Evolutionary conservation across 2,797 vertebrate genomes (phyloP), one percentile per base, ranked within the genome.

Genomic region (Leucoraja ocellata): DNA sequence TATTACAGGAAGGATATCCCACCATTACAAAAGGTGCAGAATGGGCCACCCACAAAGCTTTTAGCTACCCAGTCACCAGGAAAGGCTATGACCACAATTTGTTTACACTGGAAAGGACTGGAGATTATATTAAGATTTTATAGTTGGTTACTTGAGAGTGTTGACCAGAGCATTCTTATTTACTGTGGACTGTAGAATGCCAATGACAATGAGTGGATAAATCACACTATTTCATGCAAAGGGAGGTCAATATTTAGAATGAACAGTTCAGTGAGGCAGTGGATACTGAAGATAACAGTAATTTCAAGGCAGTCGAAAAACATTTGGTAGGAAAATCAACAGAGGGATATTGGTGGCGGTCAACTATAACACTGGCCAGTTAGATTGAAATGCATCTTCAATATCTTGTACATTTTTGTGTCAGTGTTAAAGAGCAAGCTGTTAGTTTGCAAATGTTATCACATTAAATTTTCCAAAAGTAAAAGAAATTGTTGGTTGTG

Each of bases 101-200:
- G 84, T 63, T 88, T 88, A 88, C 63, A 65, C 16, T 88, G 8
- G 54, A 36, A 65, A 88, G 23, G 84, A 65, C 61, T 11, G 13
- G 46, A 86, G 83, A 86, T 86, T 14, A 4, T 23, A 88, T 88
- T 65, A 63, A 68, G 84, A 65, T 88, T 32, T 36, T n/a, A 61
- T 68, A 88, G 84, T 21, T 88, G n/a, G 84, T 21, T 88, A 61
- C 63, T 88, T 68, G 65, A 36, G 16, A 7, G 10, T 88, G 36
- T 88, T 1, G 14, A 65, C 83, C 13, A 63, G 10, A 65, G 63
- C 11, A 21, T 36, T 63, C 63, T 63, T 36, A 63, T 88, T 88
- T 46, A 68, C 84, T 36, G n/a, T 68, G 84, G 61, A 25, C 61
- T 86, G 83, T 28, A 84, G 81, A n/a, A 84, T 84, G 81, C 54